Evolutionary conservation across 2,797 vertebrate genomes (phyloP), one percentile per base, ranked within the genome.

Genomic region (Telmatherina bonti): DNA sequence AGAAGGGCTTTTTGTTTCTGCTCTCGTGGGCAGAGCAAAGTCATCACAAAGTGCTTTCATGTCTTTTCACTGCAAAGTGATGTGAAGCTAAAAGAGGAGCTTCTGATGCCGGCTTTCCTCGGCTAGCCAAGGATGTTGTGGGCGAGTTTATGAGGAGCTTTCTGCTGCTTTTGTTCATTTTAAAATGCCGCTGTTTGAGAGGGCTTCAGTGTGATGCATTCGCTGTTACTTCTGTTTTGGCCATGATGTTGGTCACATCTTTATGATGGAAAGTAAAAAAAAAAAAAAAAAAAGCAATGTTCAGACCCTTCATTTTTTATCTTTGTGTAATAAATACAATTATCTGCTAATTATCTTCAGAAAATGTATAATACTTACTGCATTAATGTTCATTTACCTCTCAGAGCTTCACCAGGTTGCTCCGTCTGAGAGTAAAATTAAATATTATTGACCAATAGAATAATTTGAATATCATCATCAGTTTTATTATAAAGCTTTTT

Each of bases 41-140:
- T 55, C 49, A 58, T 54, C 65, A 66, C 3, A 20, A 53, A 62
- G 66, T 8, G 57, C 45, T 74, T 78, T 73, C 56, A 66, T 71
- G 68, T 73, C 29, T 72, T 47, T 60, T 58, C 8, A 26, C 43
- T 36, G 67, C 53, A 7, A 38, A 72, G 33, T n/a, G 67, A 59
- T 3, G 35, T n/a, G 67, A 57, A 38, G 64, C 69, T 57, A 38
- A 13, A 13, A 38, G 36, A 38, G 36, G 36, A 38, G 36, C 12
- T 15, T 38, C 36, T 36, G 35, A 36, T 36, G 35, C 35, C 59
- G 49, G 4, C 55, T 41, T 67, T 64, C 27, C 49, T 72, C 62
- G 54, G 54, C 71, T 68, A 36, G 55, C 55, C 41, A 0, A 55
- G 29, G 45, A 62, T 45, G 83, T 43, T 58, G 59, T 63, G 57